Evolutionary conservation across 2,113 vertebrate genomes (phyloP).

Genomic region (Coracopsis vasa): DNA sequence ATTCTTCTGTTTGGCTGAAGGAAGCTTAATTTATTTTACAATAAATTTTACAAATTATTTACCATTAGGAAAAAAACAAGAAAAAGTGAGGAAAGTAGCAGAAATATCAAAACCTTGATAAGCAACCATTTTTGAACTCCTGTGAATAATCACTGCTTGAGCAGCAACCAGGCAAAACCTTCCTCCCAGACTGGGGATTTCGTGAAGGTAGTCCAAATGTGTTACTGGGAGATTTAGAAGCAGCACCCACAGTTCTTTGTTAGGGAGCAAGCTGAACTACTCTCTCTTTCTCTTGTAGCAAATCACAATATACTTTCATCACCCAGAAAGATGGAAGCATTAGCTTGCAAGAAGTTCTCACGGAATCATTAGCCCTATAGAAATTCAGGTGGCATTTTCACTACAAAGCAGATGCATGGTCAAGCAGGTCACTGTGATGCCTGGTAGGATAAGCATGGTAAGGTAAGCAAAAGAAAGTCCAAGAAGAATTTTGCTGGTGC

Average conservation of each 20-base stretch:
- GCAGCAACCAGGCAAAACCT: neutral
- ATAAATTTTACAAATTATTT: neutral
- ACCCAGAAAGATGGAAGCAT: neutral
- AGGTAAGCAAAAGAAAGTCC: neutral
- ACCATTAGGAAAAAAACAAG: neutral
- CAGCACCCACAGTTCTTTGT: neutral
- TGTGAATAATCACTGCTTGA: neutral
- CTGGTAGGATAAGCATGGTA: neutral
- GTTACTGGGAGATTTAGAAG: neutral
- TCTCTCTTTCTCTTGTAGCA: neutral
- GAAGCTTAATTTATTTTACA: neutral
- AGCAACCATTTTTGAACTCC: neutral
- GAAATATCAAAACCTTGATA: neutral
- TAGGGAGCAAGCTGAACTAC: neutral
- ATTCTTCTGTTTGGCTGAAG: neutral
- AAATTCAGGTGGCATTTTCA: neutral
- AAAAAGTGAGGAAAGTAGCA: neutral
- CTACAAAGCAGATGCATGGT: neutral
- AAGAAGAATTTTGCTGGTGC: neutral
- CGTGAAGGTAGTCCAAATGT: slow-evolving; percentile 5
- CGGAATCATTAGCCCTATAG: neutral
- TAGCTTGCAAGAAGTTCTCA: neutral
- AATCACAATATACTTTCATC: neutral
- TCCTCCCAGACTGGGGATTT: neutral
- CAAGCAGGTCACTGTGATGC: neutral